Evolutionary conservation across 2,888 invertebrate genomes (phyloP).

Genomic region (Ariolimax columbianus): DNA sequence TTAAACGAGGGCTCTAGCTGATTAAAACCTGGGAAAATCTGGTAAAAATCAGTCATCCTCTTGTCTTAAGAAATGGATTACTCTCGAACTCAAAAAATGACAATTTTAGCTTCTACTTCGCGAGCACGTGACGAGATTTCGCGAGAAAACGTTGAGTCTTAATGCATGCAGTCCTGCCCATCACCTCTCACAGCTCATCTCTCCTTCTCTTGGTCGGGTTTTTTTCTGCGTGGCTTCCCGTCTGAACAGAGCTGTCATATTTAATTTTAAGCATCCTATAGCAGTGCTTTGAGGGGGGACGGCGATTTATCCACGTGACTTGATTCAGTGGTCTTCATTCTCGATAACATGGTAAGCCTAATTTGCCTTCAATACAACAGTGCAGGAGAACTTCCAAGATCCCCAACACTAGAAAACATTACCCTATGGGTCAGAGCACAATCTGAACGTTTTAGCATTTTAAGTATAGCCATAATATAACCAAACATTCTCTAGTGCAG

Average conservation of each 20-base stretch:
- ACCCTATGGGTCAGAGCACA: background rate
- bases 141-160: background rate
- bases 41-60: slow-evolving; percentile 1
- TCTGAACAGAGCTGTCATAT: background rate
- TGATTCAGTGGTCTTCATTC: background rate
- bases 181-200: background rate
- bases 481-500: too few relatives aligned
- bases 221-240: background rate
- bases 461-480: too few relatives aligned
- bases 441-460: too few relatives aligned
- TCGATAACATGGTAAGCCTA: background rate
- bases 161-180: background rate
- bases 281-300: background rate
- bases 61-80: slow-evolving; percentile 12
- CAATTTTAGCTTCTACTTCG: background rate
- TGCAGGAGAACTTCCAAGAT: background rate
- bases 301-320: background rate
- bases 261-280: background rate
- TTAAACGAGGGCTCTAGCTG: background rate
- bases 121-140: background rate
- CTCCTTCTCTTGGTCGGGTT: background rate
- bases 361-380: background rate
- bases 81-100: background rate
- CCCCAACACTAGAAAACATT: background rate
- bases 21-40: background rate